A percentile compares a stretch with the other conserved stretches of the same genome.
These are phyloP conservation scores for Erebia epiphron DNA, from an alignment of 2,888 invertebrate species.

Conservation along the genomic window DNA sequence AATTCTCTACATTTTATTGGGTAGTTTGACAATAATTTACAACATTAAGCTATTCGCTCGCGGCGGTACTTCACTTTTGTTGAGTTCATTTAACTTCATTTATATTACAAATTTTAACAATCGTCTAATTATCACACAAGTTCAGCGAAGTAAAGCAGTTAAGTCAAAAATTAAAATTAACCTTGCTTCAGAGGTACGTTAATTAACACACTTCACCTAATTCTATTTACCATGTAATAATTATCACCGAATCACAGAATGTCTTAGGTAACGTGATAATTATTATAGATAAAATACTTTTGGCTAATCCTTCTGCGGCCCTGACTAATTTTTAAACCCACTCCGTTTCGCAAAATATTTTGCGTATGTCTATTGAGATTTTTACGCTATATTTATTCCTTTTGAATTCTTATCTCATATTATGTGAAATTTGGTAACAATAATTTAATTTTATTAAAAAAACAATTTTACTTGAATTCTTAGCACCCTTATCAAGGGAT, in stretches of 20 bases:
- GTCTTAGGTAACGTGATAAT: constrained; percentile 9
- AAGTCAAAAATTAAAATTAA: constrained; percentile 11
- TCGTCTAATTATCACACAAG: not conserved
- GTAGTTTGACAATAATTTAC: constrained; percentile 21
- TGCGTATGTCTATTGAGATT: no score
- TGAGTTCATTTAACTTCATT: not conserved
- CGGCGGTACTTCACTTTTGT: constrained; percentile 7
- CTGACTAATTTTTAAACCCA: not conserved
- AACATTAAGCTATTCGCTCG: constrained; percentile 16
- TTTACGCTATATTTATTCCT: no score
- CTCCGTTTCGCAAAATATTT: no score
- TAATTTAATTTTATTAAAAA: no score
- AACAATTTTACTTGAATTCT: no score
- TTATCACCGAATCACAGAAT: constrained; percentile 15
- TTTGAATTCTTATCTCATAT: no score
- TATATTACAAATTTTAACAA: constrained; percentile 1
- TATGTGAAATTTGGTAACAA: no score
- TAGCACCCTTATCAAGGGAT: no score
- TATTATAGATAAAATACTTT: constrained; percentile 1
- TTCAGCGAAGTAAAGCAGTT: not conserved
- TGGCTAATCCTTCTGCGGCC: not conserved
- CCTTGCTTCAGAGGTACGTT: constrained; percentile 12
- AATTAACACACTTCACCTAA: constrained; percentile 8
- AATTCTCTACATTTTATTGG: constrained; percentile 21
- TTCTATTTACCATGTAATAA: constrained; percentile 17